Evolutionary conservation across 2,113 vertebrate genomes (phyloP), one percentile per base, ranked within the genome.

Genomic region (Scortum barcoo): DNA sequence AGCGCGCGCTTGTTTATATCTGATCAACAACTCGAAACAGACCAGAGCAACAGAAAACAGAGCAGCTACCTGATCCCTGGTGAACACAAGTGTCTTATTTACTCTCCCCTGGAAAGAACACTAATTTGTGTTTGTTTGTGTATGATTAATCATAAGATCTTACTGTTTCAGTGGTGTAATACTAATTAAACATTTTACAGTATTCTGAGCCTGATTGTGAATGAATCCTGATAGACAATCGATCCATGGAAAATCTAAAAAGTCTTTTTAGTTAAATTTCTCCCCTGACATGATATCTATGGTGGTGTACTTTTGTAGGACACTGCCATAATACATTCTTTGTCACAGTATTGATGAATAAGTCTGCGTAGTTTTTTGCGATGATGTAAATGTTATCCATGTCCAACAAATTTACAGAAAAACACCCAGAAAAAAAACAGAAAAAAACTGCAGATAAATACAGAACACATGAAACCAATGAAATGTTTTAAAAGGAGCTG

Each of bases 11-110:
- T 71, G 40, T 51, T 11, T 65, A 30, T 46, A 42, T 28, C 36
- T 51, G 62, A n/a, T 17, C 40, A 61, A 62, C 57, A 26, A 62
- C 16, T 4, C 16, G 11, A 60, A 77, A 62, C 81, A 93, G 92
- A 89, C 91, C 56, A 88, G 67, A 92, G 70, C 62, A 93, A 75
- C 70, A 26, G 80, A 92, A 2, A 12, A 50, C 78, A 61, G 91
- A 93, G 68, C 44, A 22, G 19, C 42, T 63, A 16, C 7, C 1
- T n/a, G 19, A 8, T 33, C 48, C 44, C 51, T 22, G 46, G 22
- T 70, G 30, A 76, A 44, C 53, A 54, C 53, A 54, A 48, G 12
- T 63, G 28, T 17, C 3, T 33, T 48, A 62, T 36, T 20, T 13
- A 7, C 0, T 26, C 2, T 1, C 19, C 13, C 17, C 22, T 71